These are phyloP conservation scores for Drepanosiphum platanoidis DNA, from an alignment of 2,888 invertebrate species.

Conservation along the genomic window DNA sequence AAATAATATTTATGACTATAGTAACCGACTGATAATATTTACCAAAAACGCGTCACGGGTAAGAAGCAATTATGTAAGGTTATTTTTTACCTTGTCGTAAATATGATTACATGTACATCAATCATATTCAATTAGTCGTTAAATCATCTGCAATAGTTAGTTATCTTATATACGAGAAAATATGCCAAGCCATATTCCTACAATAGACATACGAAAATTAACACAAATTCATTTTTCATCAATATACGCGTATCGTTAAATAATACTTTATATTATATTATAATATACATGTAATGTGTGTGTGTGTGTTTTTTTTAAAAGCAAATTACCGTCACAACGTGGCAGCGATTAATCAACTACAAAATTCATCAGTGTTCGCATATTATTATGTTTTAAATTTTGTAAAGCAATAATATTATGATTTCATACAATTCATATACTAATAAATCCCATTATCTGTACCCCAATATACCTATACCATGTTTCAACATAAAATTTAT, in stretches of 20 bases:
- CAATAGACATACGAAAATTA: not conserved
- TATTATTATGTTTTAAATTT: not conserved
- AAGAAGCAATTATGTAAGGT: constrained; percentile 8
- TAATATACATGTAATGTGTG: no score
- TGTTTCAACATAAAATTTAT: no score
- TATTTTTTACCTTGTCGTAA: constrained; percentile 46
- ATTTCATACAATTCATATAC: not conserved
- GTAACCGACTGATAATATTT: constrained; percentile 49
- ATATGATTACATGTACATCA: constrained; percentile 45
- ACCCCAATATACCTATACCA: no score
- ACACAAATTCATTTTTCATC: constrained; percentile 7
- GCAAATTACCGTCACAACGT: not conserved
- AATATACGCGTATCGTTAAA: not conserved
- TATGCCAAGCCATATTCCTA: not conserved
- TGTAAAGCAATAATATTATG: not conserved
- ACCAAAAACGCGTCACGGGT: constrained; percentile 23
- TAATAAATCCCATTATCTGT: not conserved
- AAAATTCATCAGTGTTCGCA: not conserved
- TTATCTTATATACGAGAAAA: not conserved
- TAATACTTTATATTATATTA: not conserved
- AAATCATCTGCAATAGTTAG: constrained; percentile 3
- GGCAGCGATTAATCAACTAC: not conserved
- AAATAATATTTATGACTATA: not conserved
- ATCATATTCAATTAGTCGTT: constrained; percentile 51
- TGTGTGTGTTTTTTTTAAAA: no score